phyloP scores from a whole-genome alignment of 2,888 invertebrate species.

The Agriopis marginaria region DNA sequence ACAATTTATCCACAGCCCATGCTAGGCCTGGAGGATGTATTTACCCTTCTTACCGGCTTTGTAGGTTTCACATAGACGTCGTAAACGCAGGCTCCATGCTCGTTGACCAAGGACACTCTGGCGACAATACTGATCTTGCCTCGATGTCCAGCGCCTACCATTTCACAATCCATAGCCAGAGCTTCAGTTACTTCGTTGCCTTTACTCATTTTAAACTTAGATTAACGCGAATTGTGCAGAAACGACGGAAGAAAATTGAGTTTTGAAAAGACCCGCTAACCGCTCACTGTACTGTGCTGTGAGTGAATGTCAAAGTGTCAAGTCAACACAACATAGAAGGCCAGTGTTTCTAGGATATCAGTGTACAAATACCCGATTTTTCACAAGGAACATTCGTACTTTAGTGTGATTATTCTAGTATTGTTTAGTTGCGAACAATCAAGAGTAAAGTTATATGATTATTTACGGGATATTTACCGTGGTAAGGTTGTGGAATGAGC shows the following conservation, averaged over 20 bases:
- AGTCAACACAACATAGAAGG: background rate
- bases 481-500: too few relatives aligned
- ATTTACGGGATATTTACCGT: too few relatives aligned
- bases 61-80: conserved; percentile 30
- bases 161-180: conserved; percentile 38
- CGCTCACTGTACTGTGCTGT: too few relatives aligned
- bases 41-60: conserved; percentile 15
- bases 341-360: too few relatives aligned
- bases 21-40: too few relatives aligned
- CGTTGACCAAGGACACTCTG: conserved; percentile 37
- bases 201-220: conserved; percentile 14
- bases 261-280: background rate
- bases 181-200: conserved; percentile 1
- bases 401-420: too few relatives aligned
- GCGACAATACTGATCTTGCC: conserved; percentile 29
- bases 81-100: conserved; percentile 27
- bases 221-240: background rate
- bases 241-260: background rate
- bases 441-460: too few relatives aligned
- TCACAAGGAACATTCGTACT: too few relatives aligned
- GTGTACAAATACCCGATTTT: too few relatives aligned
- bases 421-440: too few relatives aligned
- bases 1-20: too few relatives aligned
- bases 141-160: conserved; percentile 25
- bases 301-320: too few relatives aligned